Base-by-base conservation (phyloP, 2,113 vertebrate species). In the Zapornia atra region DNA sequence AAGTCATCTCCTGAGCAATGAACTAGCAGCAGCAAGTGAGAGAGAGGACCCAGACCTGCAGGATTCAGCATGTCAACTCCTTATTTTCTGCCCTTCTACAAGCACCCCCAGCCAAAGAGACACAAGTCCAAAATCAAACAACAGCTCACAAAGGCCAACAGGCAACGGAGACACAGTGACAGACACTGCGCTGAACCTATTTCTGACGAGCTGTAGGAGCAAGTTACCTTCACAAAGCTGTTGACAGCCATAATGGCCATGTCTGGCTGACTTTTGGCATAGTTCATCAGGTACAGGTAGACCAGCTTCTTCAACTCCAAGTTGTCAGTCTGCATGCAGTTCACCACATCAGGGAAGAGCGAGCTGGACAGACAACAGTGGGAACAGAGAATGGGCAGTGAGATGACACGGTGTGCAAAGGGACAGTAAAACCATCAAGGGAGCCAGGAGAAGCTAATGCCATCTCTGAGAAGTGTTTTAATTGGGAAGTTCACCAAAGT, bases 201-300 rank as follows among this genome's bases (percentile, higher is more conserved):
- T 90, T 16, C n/a, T 89, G 34, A 26, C 2, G 36, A 79, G 87
- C 83, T 19, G 1, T 28, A 33, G n/a, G 48, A 79, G 80, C 54
- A 86, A 64, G n/a, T 95, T 98, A 98, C 99, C 99, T 99, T 99
- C 83, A 99, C 99, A 88, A 99, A 99, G 98, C 99, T 99, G 98
- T 99, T 99, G 94, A 99, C 99, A 9, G 99, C 99, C 99, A 99
- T 99, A 97, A 99, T 99, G 97, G 99, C 99, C 99, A 99, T 99
- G 94, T 99, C 99, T 13, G 99, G 99, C 93, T 99, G 99, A 82
- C 99, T 99, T 94, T 99, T 99, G 97, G 99, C 99, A 0, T 99
- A 99, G 97, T 99, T 99, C 99, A 99, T 99, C 89, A 99, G 96
- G 96, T 99, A 99, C 19, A 99, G 98, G 93, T 99, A 99, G 21